Evolutionary conservation across 2,888 invertebrate species (phyloP).

Genomic region (Acronicta leporina): DNA sequence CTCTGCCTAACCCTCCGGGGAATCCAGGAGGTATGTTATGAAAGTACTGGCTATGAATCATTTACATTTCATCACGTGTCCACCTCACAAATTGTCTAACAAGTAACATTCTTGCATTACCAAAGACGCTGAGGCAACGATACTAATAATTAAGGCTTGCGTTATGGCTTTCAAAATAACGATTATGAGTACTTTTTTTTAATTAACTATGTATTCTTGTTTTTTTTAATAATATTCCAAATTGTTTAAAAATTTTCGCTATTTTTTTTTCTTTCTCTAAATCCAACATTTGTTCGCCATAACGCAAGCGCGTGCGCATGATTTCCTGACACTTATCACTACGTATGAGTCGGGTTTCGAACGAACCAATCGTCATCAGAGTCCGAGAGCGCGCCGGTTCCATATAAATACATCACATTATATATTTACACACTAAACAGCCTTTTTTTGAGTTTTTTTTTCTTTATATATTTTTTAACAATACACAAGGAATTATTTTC

Average conservation of each 20-base stretch:
- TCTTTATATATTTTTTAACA: conserved; percentile 61
- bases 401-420: conserved; percentile 80
- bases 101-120: conserved; percentile 36
- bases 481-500: conserved; percentile 53
- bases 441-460: conserved; percentile 81
- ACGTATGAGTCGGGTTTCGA: conserved; percentile 82
- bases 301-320: conserved; percentile 28
- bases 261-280: background rate
- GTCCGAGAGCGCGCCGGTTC: conserved; percentile 74
- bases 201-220: too few relatives aligned
- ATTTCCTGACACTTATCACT: conserved; percentile 64
- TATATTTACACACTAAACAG: conserved; percentile 74
- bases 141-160: conserved; percentile 40
- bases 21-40: too few relatives aligned
- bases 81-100: conserved; percentile 48
- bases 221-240: too few relatives aligned
- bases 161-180: conserved; percentile 17
- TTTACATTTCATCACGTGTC: conserved; percentile 38
- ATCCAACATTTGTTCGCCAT: background rate
- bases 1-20: too few relatives aligned
- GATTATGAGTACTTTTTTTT: background rate
- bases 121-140: conserved; percentile 58
- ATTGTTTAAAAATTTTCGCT: too few relatives aligned
- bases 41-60: background rate
- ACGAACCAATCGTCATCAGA: conserved; percentile 54